Evolutionary conservation across 2,797 vertebrate genomes (phyloP).

Genomic region (Tapirus indicus): DNA sequence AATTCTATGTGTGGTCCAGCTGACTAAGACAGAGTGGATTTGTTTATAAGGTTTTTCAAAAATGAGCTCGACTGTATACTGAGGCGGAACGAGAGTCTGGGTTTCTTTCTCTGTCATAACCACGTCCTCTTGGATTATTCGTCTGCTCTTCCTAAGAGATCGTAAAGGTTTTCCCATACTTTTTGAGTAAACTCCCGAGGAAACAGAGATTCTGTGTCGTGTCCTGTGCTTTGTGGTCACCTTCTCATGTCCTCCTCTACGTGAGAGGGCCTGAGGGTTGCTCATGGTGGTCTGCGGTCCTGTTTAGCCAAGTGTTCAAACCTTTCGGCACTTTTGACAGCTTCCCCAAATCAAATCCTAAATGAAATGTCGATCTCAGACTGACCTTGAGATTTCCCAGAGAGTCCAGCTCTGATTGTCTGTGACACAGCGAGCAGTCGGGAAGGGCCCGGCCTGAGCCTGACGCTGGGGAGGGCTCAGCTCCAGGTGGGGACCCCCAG

Average conservation of each 20-base stretch:
- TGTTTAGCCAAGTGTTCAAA: neutral
- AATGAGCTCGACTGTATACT: neutral
- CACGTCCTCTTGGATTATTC: neutral
- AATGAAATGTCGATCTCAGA: neutral
- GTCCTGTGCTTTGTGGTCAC: neutral
- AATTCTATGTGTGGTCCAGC: neutral
- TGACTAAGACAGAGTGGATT: neutral
- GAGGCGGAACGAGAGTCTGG: neutral
- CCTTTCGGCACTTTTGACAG: neutral
- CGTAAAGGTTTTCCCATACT: neutral
- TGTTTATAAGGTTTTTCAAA: neutral
- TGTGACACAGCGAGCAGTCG: neutral
- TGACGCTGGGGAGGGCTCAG: fast-evolving
- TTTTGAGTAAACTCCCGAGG: neutral
- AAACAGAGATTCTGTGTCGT: neutral
- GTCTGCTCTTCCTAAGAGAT: neutral
- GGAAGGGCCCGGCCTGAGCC: neutral
- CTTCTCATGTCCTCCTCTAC: too few species aligned
- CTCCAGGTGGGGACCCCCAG: neutral
- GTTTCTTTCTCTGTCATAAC: neutral
- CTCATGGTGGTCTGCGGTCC: neutral
- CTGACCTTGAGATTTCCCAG: neutral
- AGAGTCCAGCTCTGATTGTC: neutral
- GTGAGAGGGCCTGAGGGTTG: neutral
- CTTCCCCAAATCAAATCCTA: neutral